Base-by-base conservation (phyloP, 2,113 vertebrate species). In the Cairina moschata region DNA sequence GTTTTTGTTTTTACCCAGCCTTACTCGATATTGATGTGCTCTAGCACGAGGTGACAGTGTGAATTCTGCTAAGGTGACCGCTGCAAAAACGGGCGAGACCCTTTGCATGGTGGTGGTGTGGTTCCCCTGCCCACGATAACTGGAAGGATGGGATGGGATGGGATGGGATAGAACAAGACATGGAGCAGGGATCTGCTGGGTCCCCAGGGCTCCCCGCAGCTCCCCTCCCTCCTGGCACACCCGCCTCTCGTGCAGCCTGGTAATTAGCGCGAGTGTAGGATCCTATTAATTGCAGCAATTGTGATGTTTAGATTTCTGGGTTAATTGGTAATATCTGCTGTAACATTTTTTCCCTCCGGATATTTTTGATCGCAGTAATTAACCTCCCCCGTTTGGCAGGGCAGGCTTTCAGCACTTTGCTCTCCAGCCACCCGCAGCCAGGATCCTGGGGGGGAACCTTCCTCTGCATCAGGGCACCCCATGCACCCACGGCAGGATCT, bases 271-370 rank as follows among this genome's bases (percentile, higher is more conserved):
- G 18, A 67, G n/a, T 2, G 93, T 73, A 59, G 65, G 76, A 90
- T 90, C 76, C 86, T 60, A 14, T 90, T 96, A 86, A 96, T 80
- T 78, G 88, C 86, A 42, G 93, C 8, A 17, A 11, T 28, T 15
- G 73, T 6, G 11, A 2, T 44, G 88, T 91, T 91, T 84, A 62
- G 84, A 55, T 89, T 91, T 76, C 73, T 48, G 96, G 93, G 93
- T 89, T 97, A 96, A 96, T 95, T 88, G 92, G 59, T 73, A 74
- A 75, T 90, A 42, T 40, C 90, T 75, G 86, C 60, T 69, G 72
- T 48, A 21, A 56, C 14, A 5, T 36, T 83, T 77, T 88, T 90
- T 32, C 91, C 67, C 86, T 32, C 79, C 11, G 89, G 92, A 40
- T 90, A 62, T 69, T 82, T 94, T 48, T 78, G 83, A 87, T 63